phyloP scores from a whole-genome alignment of 2,797 vertebrate genomes.

The Myiotriccus ornatus region DNA sequence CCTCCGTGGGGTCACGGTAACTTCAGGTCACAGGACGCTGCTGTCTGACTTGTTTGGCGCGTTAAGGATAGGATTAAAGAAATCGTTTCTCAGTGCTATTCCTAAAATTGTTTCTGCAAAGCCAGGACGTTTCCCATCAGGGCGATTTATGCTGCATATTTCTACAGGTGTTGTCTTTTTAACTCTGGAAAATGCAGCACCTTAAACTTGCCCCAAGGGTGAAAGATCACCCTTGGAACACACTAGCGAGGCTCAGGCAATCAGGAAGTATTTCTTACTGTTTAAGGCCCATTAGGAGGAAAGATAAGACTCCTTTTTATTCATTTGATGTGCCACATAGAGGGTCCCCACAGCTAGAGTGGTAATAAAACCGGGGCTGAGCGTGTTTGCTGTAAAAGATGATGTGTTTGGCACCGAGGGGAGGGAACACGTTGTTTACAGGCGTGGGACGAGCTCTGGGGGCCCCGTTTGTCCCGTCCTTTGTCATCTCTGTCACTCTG shows the following conservation, averaged over 20 bases:
- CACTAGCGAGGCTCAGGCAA: slow-evolving; percentile 66
- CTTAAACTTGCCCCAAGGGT: background rate
- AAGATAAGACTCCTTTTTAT: slow-evolving; percentile 74
- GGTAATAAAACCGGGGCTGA: slow-evolving; percentile 78
- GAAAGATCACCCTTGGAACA: slow-evolving; percentile 4
- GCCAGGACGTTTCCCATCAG: slow-evolving; percentile 28
- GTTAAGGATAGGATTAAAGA: background rate
- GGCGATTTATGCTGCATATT: background rate
- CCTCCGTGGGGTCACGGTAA: background rate
- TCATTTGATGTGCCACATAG: slow-evolving; percentile 55
- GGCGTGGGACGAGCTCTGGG: slow-evolving; percentile 69
- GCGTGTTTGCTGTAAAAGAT: slow-evolving; percentile 80
- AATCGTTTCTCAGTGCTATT: background rate
- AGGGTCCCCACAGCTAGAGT: slow-evolving; percentile 70
- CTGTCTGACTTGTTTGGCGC: background rate
- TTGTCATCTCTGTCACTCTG: slow-evolving; percentile 90
- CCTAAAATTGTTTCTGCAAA: background rate
- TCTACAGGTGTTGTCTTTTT: slow-evolving; percentile 52
- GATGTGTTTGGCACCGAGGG: slow-evolving; percentile 80
- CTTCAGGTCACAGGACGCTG: background rate
- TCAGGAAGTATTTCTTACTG: slow-evolving; percentile 63
- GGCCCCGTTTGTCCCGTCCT: slow-evolving; percentile 69
- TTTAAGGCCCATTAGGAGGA: slow-evolving; percentile 52
- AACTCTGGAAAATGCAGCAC: slow-evolving; percentile 1
- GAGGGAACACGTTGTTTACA: slow-evolving; percentile 83